Conservation (phyloP, 2,113 vertebrate genomes). For the Holacanthus passer region DNA sequence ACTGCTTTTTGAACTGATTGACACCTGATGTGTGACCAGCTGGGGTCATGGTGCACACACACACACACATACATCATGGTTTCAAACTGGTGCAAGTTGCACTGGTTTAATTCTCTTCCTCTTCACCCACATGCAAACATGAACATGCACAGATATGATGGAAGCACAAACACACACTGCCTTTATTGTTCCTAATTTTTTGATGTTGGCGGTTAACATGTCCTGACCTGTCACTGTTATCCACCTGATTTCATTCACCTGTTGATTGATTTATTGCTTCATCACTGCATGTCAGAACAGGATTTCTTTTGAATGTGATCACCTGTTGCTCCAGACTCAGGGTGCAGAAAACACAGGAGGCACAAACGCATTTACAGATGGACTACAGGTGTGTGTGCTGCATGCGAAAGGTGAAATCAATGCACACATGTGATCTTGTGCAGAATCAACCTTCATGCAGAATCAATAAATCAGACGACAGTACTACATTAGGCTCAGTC, state of each 20-base stretch:
- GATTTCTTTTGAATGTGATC: background rate
- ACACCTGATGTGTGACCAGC: slow-evolving; percentile 11
- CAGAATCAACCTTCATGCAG: background rate
- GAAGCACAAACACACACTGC: background rate
- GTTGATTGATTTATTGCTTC: background rate
- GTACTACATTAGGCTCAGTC: background rate
- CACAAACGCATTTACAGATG: background rate
- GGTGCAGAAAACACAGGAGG: background rate
- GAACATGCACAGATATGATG: background rate
- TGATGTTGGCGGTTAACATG: background rate
- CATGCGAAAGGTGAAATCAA: background rate
- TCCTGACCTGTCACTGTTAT: background rate
- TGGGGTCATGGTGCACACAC: slow-evolving; percentile 16
- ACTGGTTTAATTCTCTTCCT: background rate
- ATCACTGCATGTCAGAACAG: background rate
- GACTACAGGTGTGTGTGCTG: background rate
- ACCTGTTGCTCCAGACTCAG: slow-evolving; percentile 39
- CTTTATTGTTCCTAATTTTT: background rate
- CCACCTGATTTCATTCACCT: background rate
- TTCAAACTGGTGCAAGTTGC: background rate
- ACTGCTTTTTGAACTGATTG: background rate
- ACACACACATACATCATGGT: background rate
- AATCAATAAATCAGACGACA: background rate
- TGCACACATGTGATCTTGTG: background rate
- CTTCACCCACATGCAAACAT: background rate